Percentiles rank a stretch among this genome's conserved stretches.
Conservation (phyloP, 2,888 invertebrate species). For the Limnephilus rhombicus region DNA sequence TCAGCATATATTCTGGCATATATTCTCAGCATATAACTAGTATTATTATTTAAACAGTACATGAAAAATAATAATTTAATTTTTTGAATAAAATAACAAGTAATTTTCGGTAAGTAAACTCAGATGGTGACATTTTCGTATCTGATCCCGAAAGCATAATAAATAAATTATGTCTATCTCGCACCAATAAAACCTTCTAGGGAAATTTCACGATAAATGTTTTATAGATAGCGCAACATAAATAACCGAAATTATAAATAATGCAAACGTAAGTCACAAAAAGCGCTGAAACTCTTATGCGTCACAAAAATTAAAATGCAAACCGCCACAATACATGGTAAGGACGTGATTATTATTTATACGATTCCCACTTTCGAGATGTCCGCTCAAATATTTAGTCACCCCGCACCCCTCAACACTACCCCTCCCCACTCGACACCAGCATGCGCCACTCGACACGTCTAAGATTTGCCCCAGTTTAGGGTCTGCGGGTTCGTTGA, state of each 20-base stretch:
- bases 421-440: background rate
- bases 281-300: background rate
- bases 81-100: background rate
- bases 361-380: background rate
- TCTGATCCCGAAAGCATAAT: background rate
- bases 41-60: no score
- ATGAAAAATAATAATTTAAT: no score
- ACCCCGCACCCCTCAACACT: background rate
- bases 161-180: background rate
- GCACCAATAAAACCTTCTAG: background rate
- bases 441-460: background rate
- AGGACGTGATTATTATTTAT: background rate
- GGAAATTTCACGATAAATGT: background rate
- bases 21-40: no score
- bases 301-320: background rate
- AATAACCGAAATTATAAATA: background rate
- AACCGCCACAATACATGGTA: background rate
- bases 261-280: background rate
- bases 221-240: background rate
- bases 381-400: background rate
- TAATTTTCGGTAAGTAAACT: background rate
- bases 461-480: background rate
- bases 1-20: no score
- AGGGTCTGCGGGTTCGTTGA: background rate
- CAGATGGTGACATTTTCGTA: background rate